A percentile compares a stretch with the other conserved stretches of the same genome.
Evolutionary conservation across 1,140 invertebrate species (phyloP).

Genomic region (silkworm (Bombyx mori)): ASM3026992v2 NC_085116.1:17276501-17277000

Average conservation of each 20-base stretch:
- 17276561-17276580: too few species aligned
- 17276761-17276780: slow-evolving; percentile 86
- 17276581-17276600: too few species aligned
- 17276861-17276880: too few species aligned
- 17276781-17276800: slow-evolving; percentile 52
- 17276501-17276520: slow-evolving; percentile 93
- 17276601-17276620: too few species aligned
- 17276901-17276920: neutral
- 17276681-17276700: slow-evolving; percentile 74
- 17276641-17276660: too few species aligned
- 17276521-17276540: slow-evolving; percentile 90
- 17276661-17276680: slow-evolving; percentile 14
- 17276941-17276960: too few species aligned
- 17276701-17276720: slow-evolving; percentile 89
- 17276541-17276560: slow-evolving; percentile 88
- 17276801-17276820: slow-evolving; percentile 34
- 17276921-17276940: neutral
- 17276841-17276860: slow-evolving; percentile 44
- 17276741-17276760: slow-evolving; percentile 86
- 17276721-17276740: slow-evolving; percentile 92
- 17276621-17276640: too few species aligned
- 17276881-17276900: too few species aligned
- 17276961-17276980: too few species aligned
- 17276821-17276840: slow-evolving; percentile 76
- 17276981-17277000: neutral